phyloP scores from a whole-genome alignment of 2,888 invertebrate species.

The Drosophila antonietae region DNA sequence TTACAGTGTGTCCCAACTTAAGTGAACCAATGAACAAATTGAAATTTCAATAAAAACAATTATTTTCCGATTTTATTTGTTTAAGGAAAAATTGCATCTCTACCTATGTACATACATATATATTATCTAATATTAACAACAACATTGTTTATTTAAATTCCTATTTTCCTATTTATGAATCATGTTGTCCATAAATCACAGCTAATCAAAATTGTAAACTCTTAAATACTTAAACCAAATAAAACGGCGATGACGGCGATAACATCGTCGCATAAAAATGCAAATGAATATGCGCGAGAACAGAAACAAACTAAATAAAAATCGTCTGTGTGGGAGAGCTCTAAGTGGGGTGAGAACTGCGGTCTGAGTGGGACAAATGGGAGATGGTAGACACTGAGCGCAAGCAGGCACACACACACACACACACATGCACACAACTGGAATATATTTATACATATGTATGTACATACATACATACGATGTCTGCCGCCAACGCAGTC shows the following conservation, averaged over 20 bases:
- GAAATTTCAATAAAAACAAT: background rate
- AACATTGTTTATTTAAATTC: too few species aligned
- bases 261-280: constrained; percentile 63
- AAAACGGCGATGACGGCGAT: constrained; percentile 37
- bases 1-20: background rate
- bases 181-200: constrained; percentile 22
- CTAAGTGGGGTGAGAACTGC: constrained; percentile 55
- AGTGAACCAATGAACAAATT: background rate
- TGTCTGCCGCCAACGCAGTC: constrained; percentile 43
- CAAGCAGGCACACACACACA: constrained; percentile 11
- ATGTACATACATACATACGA: background rate
- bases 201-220: constrained; percentile 31
- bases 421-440: constrained; percentile 6
- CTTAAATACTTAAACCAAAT: constrained; percentile 48
- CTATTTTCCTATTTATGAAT: too few species aligned
- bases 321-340: constrained; percentile 47
- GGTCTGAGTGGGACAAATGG: constrained; percentile 47
- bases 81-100: too few species aligned
- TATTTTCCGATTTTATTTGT: too few species aligned
- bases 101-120: too few species aligned
- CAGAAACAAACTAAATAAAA: constrained; percentile 17
- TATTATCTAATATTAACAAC: too few species aligned
- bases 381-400: constrained; percentile 32
- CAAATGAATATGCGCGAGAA: constrained; percentile 53
- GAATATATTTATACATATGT: background rate